Evolutionary conservation across 2,888 invertebrate species (phyloP), one percentile per base, ranked within the genome.

Genomic region (Tachina fera): DNA sequence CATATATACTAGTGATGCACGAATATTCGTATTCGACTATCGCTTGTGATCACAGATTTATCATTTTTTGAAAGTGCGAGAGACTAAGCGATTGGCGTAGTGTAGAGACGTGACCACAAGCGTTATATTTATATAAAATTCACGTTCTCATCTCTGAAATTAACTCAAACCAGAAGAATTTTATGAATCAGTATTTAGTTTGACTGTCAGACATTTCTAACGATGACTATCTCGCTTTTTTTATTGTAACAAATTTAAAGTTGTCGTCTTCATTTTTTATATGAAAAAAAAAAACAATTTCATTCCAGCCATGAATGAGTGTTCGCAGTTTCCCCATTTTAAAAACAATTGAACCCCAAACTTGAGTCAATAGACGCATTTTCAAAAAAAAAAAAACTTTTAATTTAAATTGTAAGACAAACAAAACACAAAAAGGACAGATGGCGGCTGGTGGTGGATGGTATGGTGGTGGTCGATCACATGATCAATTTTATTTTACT

Each of bases 401-500:
- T 47, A 47, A 43, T 56, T 70, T 56, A 9, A 43, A 22, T 43
- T 56, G 41, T 3, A 43, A 67, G 31, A 49, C 16, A 11, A 43
- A 56, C 22, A 9, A 31, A 31, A 31, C 6, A 39, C 31, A 49
- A 16, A 13, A 53, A 51, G 72, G 80, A 74, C 43, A 31, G 31
- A 31, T 58, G 72, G 9, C 39, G 9, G 53, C 2, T n/a, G 14
- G 49, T 22, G 13, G 47, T 65, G 65, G n/a, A n/a, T n/a, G n/a
- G n/a, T n/a, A 79, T 61, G 19, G 10, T 51, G n/a, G 51, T 9
- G 14, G 5, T 43, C 53, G 51, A 71, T 82, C 83, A 83, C 77
- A 83, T 83, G 83, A 83, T 77, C 63, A 65, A 14, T 70, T 58
- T 22, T 53, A 13, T 45, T 65, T 19, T n/a, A n/a, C n/a, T n/a